phyloP scores from a whole-genome alignment of 2,888 invertebrate genomes.

The Polyommatus iphigenia region DNA sequence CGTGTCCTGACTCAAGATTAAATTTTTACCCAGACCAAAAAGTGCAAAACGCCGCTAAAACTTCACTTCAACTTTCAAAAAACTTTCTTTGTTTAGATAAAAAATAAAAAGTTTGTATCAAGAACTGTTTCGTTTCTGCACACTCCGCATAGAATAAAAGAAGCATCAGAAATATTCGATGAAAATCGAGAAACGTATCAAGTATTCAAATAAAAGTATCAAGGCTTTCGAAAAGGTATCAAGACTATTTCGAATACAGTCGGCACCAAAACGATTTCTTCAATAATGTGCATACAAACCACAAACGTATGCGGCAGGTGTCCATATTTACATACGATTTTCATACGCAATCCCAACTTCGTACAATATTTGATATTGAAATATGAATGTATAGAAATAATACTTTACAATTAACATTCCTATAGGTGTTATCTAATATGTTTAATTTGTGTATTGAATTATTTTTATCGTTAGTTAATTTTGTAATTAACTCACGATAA shows the following conservation, averaged over 20 bases:
- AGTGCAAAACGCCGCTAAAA: not conserved
- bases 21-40: not conserved
- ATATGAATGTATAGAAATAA: not conserved
- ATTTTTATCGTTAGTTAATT: too few relatives aligned
- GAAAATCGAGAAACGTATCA: not conserved
- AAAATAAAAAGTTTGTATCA: not conserved
- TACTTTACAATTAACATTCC: not conserved
- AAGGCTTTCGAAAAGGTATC: slow-evolving; percentile 12
- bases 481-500: too few relatives aligned
- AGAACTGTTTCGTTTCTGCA: not conserved
- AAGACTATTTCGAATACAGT: slow-evolving; percentile 12
- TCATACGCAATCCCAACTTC: slow-evolving; percentile 61
- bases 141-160: not conserved
- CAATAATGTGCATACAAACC: slow-evolving; percentile 25
- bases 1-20: not conserved
- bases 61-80: not conserved
- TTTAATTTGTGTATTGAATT: not conserved
- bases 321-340: slow-evolving; percentile 79
- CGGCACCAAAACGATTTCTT: slow-evolving; percentile 16
- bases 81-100: not conserved
- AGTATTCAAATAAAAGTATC: slow-evolving; percentile 7
- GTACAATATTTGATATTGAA: slow-evolving; percentile 14
- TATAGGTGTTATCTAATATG: not conserved
- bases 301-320: slow-evolving; percentile 79
- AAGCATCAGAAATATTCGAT: not conserved